These are phyloP conservation scores for Paramisgurnus dabryanus DNA, from an alignment of 2,113 vertebrate genomes.

Conservation along the genomic window DNA sequence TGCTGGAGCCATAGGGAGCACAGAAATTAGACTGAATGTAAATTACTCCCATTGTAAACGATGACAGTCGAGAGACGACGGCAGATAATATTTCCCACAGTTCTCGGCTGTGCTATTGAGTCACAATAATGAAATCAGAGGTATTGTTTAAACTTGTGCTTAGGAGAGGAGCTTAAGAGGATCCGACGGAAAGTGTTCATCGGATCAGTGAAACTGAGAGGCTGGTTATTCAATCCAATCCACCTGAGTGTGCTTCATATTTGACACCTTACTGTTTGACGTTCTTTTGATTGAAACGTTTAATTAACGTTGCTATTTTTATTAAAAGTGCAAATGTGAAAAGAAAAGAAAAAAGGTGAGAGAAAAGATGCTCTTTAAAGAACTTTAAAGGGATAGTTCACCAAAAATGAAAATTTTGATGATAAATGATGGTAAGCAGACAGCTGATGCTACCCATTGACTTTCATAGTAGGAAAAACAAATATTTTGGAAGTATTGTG, in stretches of 20 bases:
- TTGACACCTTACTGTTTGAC: constrained; percentile 9
- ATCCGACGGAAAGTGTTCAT: constrained; percentile 9
- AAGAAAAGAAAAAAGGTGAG: not conserved
- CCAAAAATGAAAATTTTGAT: too few species aligned
- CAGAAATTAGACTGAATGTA: constrained; percentile 46
- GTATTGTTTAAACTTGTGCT: not conserved
- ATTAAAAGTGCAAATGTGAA: not conserved
- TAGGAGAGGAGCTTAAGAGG: not conserved
- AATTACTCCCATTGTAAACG: constrained; percentile 33
- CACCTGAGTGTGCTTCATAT: not conserved
- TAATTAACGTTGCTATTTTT: not conserved
- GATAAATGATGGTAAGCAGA: too few species aligned
- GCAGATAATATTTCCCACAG: constrained; percentile 21
- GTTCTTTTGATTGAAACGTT: constrained; percentile 6
- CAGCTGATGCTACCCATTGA: too few species aligned
- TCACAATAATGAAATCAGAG: constrained; percentile 28
- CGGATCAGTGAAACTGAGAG: constrained; percentile 14
- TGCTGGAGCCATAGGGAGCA: constrained; percentile 10
- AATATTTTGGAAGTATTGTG: too few species aligned
- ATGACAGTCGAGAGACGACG: constrained; percentile 30
- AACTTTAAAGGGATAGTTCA: too few species aligned
- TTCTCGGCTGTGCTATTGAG: constrained; percentile 5
- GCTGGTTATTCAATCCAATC: constrained; percentile 1
- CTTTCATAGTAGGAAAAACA: too few species aligned
- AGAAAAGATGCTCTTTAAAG: not conserved